These are phyloP conservation scores for Sympetrum striolatum DNA, from an alignment of 2,888 invertebrate species.

Conservation along the genomic window DNA sequence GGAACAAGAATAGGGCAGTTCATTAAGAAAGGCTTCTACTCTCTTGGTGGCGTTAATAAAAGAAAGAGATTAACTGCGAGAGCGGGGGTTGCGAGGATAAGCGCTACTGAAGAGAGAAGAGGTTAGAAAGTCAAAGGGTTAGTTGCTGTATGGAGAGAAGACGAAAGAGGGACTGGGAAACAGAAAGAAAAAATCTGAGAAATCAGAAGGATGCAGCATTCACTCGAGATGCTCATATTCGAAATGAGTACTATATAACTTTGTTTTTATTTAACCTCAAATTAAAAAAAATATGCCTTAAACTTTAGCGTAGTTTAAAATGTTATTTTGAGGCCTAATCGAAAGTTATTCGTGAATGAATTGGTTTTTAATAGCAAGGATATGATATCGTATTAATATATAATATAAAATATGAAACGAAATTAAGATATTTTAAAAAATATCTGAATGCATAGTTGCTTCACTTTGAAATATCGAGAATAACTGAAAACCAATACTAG, in stretches of 20 bases:
- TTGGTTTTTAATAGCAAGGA: too few species aligned
- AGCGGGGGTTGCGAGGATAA: background rate
- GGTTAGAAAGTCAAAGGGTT: too few species aligned
- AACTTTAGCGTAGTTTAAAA: background rate
- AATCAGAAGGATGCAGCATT: background rate
- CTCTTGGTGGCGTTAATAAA: slow-evolving; percentile 22
- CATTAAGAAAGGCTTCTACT: slow-evolving; percentile 14
- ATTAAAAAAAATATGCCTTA: background rate
- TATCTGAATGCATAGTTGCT: too few species aligned
- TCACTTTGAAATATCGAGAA: background rate
- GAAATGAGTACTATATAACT: background rate
- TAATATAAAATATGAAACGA: too few species aligned
- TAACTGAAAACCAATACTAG: background rate
- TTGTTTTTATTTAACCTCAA: background rate
- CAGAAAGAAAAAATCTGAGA: background rate
- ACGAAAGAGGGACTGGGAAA: background rate
- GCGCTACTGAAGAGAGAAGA: background rate
- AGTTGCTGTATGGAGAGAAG: background rate
- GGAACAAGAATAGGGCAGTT: background rate
- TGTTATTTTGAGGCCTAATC: too few species aligned
- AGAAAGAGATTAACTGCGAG: slow-evolving; percentile 1
- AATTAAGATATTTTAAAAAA: too few species aligned
- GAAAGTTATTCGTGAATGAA: too few species aligned
- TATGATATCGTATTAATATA: too few species aligned
- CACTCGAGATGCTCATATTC: too few species aligned